Conservation (phyloP, 2,113 vertebrate species). For the Bubo scandiacus region DNA sequence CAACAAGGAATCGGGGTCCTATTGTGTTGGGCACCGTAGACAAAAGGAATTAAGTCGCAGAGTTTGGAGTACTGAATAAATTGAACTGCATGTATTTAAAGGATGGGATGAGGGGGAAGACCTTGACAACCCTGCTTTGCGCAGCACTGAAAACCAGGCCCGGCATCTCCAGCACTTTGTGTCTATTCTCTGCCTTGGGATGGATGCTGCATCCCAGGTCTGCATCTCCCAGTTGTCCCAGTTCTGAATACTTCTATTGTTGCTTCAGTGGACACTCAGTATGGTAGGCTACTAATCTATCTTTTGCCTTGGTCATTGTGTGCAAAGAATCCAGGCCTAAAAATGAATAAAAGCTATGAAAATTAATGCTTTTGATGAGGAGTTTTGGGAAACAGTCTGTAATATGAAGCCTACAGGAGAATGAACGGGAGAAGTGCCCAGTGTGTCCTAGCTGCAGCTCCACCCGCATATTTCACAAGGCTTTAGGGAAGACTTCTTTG, state of each 20-base stretch:
- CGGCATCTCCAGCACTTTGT: not conserved
- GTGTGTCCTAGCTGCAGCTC: not conserved
- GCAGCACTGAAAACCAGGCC: not conserved
- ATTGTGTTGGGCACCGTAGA: not conserved
- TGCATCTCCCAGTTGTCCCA: not conserved
- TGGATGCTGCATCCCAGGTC: not conserved
- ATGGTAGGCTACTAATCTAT: rapidly evolving
- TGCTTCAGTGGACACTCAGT: not conserved
- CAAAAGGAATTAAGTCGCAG: not conserved
- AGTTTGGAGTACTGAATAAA: not conserved
- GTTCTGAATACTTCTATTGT: not conserved
- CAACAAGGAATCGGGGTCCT: not conserved
- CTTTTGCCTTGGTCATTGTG: not conserved
- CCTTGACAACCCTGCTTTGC: not conserved
- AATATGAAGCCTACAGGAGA: not conserved
- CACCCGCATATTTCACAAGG: not conserved
- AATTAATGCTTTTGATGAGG: not conserved
- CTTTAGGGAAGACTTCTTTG: not conserved
- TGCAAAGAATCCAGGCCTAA: not conserved
- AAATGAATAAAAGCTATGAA: not conserved
- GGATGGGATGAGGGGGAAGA: not conserved
- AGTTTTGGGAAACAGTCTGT: not conserved
- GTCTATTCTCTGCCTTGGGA: not conserved
- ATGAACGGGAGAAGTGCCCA: not conserved
- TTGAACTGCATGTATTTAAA: not conserved